Base-by-base conservation (phyloP, 2,797 vertebrate species). In the Champsocephalus gunnari region DNA sequence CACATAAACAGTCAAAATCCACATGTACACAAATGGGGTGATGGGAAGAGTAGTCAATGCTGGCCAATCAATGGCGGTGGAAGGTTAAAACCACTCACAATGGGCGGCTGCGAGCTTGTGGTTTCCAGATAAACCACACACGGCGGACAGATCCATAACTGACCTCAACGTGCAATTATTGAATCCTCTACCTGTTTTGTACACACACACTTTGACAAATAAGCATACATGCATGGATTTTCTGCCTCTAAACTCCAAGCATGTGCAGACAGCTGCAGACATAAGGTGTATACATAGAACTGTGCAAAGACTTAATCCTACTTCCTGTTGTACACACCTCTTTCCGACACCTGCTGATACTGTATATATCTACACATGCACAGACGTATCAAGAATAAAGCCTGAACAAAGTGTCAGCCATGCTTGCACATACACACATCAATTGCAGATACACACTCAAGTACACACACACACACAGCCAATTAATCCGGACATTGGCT, bases 61-160 rank as follows among this genome's bases (percentile, higher is more conserved):
- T 60, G 81, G 79, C 82, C 92, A 81, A 95, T 95, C 94, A 90
- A 94, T 95, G 94, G 76, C 43, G 69, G 93, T 86, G 92, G 92
- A 93, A 93, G 93, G 93, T 95, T 95, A 94, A 94, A 93, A 93
- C 89, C 91, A 79, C 92, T 94, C 81, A 80, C 90, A 90, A 92
- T 90, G 89, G 84, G 88, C 83, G 73, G 89, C 92, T 88, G 74
- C 85, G 92, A 93, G 91, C 87, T 88, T 86, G 92, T 80, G 81
- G 90, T 88, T 91, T 88, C 67, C 83, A 81, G 83, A 90, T 90
- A 87, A 89, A 92, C 87, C 88, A 82, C 89, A 84, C 86, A 84
- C 21, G 75, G 80, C 43, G 49, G 75, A 80, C 74, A n/a, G 87
- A 92, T 91, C 90, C 84, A 92, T 90, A 91, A 88, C 86, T 87